A percentile compares a stretch with the other conserved stretches of the same genome.
These are phyloP conservation scores for Dinomys branickii DNA, from an alignment of 2,113 vertebrate species.

Conservation along the genomic window DNA sequence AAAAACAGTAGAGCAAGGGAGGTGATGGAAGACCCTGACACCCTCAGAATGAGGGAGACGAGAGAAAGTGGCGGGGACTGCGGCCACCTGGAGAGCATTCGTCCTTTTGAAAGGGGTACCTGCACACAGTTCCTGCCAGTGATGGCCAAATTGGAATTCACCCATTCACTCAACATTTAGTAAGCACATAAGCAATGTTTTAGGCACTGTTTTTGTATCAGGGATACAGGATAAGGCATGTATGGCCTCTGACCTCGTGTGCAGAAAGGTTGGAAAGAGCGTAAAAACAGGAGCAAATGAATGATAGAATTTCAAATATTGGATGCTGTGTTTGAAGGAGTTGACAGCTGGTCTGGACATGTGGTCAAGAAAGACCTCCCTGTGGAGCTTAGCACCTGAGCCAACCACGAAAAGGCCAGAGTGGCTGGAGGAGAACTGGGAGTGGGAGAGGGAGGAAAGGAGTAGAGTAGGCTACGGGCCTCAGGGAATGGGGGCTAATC, in stretches of 20 bases:
- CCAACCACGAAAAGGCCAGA: background rate
- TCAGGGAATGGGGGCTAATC: background rate
- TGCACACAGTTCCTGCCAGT: background rate
- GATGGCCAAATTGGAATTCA: background rate
- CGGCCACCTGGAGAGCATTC: background rate
- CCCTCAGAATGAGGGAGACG: background rate
- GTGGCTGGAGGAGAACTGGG: background rate
- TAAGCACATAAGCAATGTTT: background rate
- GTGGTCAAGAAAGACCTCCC: background rate
- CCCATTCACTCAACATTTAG: background rate
- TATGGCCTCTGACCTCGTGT: background rate
- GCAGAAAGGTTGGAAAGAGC: no score
- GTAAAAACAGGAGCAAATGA: background rate
- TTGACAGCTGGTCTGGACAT: background rate
- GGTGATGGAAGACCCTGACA: background rate
- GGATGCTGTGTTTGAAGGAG: background rate
- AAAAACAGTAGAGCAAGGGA: constrained; percentile 14
- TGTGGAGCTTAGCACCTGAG: background rate
- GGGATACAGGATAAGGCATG: background rate
- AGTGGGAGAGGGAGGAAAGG: background rate
- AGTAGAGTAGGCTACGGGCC: background rate
- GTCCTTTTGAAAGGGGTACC: background rate
- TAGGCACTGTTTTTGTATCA: background rate
- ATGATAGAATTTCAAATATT: background rate
- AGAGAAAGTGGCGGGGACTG: background rate